These are phyloP conservation scores for Heliconius aoede DNA, from an alignment of 2,888 invertebrate species.

Conservation along the genomic window DNA sequence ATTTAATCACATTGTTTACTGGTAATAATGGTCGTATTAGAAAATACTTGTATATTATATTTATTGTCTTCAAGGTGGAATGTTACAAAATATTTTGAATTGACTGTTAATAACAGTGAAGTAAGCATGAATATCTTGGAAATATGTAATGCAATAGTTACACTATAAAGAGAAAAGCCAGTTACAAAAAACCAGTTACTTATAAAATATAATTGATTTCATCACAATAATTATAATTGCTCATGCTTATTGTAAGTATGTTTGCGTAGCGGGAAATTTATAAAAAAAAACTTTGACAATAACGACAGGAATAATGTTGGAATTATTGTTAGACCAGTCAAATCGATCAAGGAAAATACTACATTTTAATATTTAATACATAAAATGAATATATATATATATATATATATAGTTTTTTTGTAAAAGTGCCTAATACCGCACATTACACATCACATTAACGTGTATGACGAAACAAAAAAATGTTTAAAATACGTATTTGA, in stretches of 20 bases:
- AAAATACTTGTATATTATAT: not conserved
- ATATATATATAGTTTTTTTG: no score
- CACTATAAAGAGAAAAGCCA: not conserved
- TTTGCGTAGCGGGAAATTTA: not conserved
- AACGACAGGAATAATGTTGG: not conserved
- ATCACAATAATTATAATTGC: not conserved
- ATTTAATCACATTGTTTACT: constrained; percentile 4
- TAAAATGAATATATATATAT: no score
- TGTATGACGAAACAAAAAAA: no score
- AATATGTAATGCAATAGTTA: not conserved
- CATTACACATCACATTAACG: no score
- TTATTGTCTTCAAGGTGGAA: no score
- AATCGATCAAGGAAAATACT: no score
- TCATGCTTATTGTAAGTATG: not conserved
- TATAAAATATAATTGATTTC: not conserved
- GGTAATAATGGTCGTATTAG: not conserved
- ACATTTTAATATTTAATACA: no score
- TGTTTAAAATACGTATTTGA: no score
- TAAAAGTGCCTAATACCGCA: no score
- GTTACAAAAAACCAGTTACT: not conserved
- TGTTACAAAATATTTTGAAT: no score
- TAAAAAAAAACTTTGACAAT: not conserved
- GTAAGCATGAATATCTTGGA: not conserved
- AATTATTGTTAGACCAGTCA: no score
- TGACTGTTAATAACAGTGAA: no score